Evolutionary conservation across 2,888 invertebrate species (phyloP), one percentile per base, ranked within the genome.

Genomic region (Tetramorium bicarinatum): DNA sequence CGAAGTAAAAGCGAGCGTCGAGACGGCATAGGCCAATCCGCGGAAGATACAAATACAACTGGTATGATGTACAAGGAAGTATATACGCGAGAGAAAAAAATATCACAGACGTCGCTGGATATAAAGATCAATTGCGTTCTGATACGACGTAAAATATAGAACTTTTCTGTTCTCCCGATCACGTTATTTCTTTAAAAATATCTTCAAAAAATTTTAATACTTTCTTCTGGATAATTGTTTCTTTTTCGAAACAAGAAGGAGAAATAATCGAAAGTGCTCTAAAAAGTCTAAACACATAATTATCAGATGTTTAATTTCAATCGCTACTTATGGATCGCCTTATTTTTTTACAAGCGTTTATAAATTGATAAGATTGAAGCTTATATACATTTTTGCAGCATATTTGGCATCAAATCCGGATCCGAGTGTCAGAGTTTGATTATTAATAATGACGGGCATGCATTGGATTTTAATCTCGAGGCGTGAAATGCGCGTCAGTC

Each of bases 21-120:
- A 75, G 83, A 77, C 71, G 84, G 69, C 81, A 74, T 56, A 66
- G 61, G 41, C 66, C 64, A 29, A 80, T 21, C 49, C 47, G 80
- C 34, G 69, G 62, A 64, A 64, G 56, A 81, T 77, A 81, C 81
- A 34, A 3, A 34, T 34, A 34, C 29, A 34, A 34, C 29, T 4
- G 74, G 47, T 74, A 79, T 29, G 66, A 59, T 69, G 44, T 82
- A 85, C 81, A 69, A 82, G 82, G 75, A 86, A 85, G 71, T 69
- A 29, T 69, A 62, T 52, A 38, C 47, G 7, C 15, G 1, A 6
- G 41, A 62, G 49, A 64, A 81, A 64, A 61, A 71, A 84, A 64
- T 61, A 54, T 8, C 44, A 18, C 67, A 76, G 44, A 79, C 29
- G 38, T 59, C 44, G 66, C 62, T 56, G 15, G 41, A 66, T n/a